Conservation (phyloP, 2,888 invertebrate genomes). For the Callinectes sapidus region DNA sequence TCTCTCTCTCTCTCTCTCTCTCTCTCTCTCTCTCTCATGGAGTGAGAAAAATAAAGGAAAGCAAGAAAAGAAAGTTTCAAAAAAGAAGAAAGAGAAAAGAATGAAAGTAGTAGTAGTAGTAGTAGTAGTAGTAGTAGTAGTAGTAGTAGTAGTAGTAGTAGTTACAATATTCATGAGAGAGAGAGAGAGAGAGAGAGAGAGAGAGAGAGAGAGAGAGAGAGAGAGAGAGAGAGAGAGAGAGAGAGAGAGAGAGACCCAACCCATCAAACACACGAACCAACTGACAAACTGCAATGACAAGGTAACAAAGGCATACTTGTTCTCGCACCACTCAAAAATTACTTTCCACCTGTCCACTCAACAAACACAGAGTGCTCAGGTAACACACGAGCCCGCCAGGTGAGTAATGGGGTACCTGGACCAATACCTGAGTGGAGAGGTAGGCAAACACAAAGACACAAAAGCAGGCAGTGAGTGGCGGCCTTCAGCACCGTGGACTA, state of each 20-base stretch:
- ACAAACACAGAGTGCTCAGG: background rate
- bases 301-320: background rate
- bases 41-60: background rate
- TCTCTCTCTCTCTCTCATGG: slow-evolving; percentile 23
- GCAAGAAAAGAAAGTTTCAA: too few relatives aligned
- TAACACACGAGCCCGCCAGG: background rate
- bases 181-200: too few relatives aligned
- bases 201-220: too few relatives aligned
- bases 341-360: background rate
- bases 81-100: too few relatives aligned
- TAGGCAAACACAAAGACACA: background rate
- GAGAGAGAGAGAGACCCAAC: background rate
- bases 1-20: slow-evolving; percentile 45
- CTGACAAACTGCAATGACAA: background rate
- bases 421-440: background rate
- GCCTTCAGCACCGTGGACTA: background rate
- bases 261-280: background rate
- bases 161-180: too few relatives aligned
- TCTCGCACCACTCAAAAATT: background rate
- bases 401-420: background rate
- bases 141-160: too few relatives aligned
- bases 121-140: too few relatives aligned
- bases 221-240: background rate
- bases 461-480: background rate
- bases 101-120: too few relatives aligned